phyloP scores from a whole-genome alignment of 2,888 invertebrate genomes.

The Caprella mutica region DNA sequence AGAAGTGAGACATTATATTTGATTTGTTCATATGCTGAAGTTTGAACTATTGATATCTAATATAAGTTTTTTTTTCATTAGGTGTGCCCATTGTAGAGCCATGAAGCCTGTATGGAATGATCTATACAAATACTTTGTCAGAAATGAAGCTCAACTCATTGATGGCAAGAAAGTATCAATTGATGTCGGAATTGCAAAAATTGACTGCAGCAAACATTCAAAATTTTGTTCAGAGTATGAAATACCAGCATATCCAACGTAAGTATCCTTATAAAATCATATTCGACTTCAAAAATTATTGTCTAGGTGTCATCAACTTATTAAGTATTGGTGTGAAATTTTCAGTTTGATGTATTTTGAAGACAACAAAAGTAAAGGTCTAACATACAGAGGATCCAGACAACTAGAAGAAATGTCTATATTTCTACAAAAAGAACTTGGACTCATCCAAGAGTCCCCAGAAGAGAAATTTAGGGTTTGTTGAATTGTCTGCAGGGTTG shows the following conservation, averaged over 20 bases:
- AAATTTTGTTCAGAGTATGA: conserved; percentile 60
- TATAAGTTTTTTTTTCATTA: conserved; percentile 3
- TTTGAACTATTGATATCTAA: not conserved
- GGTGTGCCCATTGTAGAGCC: conserved; percentile 76
- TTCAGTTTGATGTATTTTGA: conserved; percentile 59
- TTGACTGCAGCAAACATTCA: conserved; percentile 62
- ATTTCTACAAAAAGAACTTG: no score
- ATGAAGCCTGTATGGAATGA: conserved; percentile 65
- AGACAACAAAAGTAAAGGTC: conserved; percentile 51
- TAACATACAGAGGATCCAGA: conserved; percentile 65
- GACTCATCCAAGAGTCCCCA: no score
- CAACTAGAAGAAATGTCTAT: no score
- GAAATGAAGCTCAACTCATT: no score
- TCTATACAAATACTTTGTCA: conserved; percentile 48
- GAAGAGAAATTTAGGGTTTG: no score
- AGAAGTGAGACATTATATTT: no score
- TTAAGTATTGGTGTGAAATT: conserved; percentile 37
- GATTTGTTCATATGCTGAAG: no score
- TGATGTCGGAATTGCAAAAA: conserved; percentile 60
- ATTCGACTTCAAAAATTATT: not conserved
- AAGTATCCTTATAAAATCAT: conserved; percentile 5
- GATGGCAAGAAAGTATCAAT: conserved; percentile 42
- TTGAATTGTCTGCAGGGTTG: no score
- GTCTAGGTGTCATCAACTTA: not conserved
- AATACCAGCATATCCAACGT: conserved; percentile 57